Evolutionary conservation across 2,113 vertebrate genomes (phyloP).

Genomic region (Triplophysa siluroides): DNA sequence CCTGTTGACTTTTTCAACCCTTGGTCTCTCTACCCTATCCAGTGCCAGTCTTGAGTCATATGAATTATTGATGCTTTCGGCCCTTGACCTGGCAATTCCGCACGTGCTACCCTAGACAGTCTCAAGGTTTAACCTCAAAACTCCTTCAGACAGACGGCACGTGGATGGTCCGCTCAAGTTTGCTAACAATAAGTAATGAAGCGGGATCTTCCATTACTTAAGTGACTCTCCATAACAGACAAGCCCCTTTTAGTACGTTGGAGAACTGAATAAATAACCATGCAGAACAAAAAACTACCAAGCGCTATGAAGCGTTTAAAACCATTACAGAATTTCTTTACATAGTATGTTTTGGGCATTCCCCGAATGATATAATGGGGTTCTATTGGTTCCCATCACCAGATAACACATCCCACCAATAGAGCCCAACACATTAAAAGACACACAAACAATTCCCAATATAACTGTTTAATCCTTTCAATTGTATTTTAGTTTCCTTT

Average conservation of each 20-base stretch:
- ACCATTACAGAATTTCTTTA: no score
- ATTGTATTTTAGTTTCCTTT: no score
- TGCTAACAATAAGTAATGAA: conserved; percentile 54
- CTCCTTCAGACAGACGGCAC: conserved; percentile 38
- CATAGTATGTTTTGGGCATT: no score
- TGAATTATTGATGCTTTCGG: conserved; percentile 59
- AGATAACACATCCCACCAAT: no score
- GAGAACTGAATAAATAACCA: not conserved
- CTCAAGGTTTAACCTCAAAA: conserved; percentile 39
- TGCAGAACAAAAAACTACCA: no score
- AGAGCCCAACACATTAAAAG: not conserved
- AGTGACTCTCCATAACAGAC: conserved; percentile 43
- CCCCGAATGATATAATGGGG: no score
- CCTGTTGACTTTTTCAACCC: conserved; percentile 18
- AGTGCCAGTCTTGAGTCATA: conserved; percentile 52
- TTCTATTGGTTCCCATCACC: no score
- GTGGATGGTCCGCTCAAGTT: conserved; percentile 4
- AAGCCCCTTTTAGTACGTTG: not conserved
- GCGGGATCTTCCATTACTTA: conserved; percentile 37
- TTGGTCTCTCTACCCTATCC: conserved; percentile 39
- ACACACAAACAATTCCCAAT: not conserved
- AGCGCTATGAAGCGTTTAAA: no score
- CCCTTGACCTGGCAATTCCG: conserved; percentile 44
- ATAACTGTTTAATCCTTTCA: no score
- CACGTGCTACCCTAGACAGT: conserved; percentile 27